Conservation (phyloP, 1,140 invertebrate genomes). For the Drosophila willistoni region DNA sequence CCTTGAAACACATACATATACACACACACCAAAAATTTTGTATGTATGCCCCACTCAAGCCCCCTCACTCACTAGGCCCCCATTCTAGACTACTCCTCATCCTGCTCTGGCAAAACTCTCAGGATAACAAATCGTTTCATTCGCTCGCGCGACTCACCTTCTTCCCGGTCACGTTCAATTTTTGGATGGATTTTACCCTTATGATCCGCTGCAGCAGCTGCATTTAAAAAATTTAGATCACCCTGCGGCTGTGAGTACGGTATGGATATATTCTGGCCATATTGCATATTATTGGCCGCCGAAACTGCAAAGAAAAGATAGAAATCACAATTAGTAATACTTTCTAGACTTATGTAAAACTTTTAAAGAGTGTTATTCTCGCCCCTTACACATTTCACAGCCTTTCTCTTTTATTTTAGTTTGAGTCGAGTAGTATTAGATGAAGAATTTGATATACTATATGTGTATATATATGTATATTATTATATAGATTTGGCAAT, state of each 20-base stretch:
- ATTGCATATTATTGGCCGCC: slow-evolving; percentile 83
- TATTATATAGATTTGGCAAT: slow-evolving; percentile 19
- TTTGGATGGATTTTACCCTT: slow-evolving; percentile 83
- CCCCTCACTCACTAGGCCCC: too few relatives aligned
- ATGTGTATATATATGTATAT: slow-evolving; percentile 33
- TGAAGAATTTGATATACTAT: slow-evolving; percentile 21
- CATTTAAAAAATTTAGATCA: slow-evolving; percentile 83
- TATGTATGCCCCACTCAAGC: slow-evolving; percentile 27
- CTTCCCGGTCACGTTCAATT: slow-evolving; percentile 83
- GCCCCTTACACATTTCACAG: slow-evolving; percentile 36
- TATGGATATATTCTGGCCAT: slow-evolving; percentile 83
- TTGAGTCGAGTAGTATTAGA: slow-evolving; percentile 2
- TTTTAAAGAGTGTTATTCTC: too few relatives aligned
- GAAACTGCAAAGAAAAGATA: slow-evolving; percentile 65
- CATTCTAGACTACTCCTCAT: too few relatives aligned
- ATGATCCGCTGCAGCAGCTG: slow-evolving; percentile 77
- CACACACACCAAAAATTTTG: slow-evolving; percentile 36
- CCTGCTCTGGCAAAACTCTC: neutral
- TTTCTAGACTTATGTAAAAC: neutral
- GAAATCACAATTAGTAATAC: neutral
- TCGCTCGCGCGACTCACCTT: slow-evolving; percentile 72
- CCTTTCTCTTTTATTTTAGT: slow-evolving; percentile 6
- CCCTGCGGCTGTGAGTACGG: slow-evolving; percentile 82
- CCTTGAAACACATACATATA: slow-evolving; percentile 65
- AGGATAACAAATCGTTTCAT: slow-evolving; percentile 27